Conservation (phyloP, 2,888 invertebrate species). For the Himalopsyche tibetana region DNA sequence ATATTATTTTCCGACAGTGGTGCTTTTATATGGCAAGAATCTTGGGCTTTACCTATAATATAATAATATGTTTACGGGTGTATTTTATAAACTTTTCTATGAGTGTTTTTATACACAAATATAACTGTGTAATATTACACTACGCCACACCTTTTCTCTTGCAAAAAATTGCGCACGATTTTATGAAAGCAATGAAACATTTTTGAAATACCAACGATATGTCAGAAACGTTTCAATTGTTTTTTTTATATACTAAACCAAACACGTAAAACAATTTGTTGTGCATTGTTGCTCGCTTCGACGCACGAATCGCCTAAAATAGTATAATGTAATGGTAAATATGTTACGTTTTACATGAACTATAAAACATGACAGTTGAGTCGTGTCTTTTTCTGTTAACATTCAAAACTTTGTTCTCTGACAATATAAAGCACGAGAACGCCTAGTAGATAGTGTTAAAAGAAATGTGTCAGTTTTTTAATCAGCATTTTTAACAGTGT, state of each 20-base stretch:
- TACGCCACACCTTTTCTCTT: background rate
- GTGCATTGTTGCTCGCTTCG: background rate
- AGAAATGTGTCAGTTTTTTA: too few species aligned
- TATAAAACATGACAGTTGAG: background rate
- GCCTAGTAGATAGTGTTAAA: too few species aligned
- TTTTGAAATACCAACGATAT: background rate
- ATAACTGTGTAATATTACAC: background rate
- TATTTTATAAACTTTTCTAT: slow-evolving; percentile 42
- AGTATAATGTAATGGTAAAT: background rate
- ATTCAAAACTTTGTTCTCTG: too few species aligned
- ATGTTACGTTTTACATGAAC: background rate
- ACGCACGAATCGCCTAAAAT: background rate
- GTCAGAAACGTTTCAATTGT: slow-evolving; percentile 1
- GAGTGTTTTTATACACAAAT: background rate
- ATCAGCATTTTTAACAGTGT: too few species aligned
- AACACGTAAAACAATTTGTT: slow-evolving; percentile 7
- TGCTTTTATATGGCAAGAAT: slow-evolving; percentile 10
- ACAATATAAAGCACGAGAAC: too few species aligned
- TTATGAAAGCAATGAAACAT: slow-evolving; percentile 4
- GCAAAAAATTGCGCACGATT: background rate
- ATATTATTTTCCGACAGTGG: slow-evolving; percentile 41
- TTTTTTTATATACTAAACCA: background rate
- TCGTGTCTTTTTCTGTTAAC: too few species aligned
- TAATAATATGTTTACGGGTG: slow-evolving; percentile 23
- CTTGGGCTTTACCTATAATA: slow-evolving; percentile 22